Conservation (phyloP, 2,797 vertebrate species). For the Acanthiza pusilla region DNA sequence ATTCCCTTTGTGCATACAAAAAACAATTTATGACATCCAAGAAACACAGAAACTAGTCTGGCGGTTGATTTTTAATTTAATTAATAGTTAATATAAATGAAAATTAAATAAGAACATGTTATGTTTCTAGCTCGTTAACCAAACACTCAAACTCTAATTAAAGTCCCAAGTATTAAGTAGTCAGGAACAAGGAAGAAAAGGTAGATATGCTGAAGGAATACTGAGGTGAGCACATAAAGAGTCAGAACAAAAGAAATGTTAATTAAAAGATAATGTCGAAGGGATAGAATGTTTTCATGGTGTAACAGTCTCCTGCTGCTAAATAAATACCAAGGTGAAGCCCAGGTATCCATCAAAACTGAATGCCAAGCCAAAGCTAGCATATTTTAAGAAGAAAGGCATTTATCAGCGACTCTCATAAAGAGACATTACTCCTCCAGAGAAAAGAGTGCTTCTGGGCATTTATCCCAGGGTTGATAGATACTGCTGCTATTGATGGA, state of each 20-base stretch:
- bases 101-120: background rate
- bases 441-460: background rate
- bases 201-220: background rate
- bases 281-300: constrained; percentile 7
- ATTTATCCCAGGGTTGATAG: background rate
- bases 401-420: background rate
- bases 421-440: background rate
- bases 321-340: constrained; percentile 45
- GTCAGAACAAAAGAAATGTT: background rate
- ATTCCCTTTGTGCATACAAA: fast-evolving
- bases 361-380: background rate
- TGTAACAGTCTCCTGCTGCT: background rate
- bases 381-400: background rate
- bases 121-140: background rate
- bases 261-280: constrained; percentile 64
- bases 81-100: background rate
- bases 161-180: background rate
- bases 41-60: background rate
- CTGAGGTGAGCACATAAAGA: background rate
- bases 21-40: background rate
- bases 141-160: background rate
- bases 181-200: background rate
- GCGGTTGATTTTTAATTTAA: background rate
- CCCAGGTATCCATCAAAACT: constrained; percentile 43
- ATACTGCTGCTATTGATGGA: background rate